Conservation (phyloP, 2,888 invertebrate genomes). For the Cremastobaeus sp. region DNA sequence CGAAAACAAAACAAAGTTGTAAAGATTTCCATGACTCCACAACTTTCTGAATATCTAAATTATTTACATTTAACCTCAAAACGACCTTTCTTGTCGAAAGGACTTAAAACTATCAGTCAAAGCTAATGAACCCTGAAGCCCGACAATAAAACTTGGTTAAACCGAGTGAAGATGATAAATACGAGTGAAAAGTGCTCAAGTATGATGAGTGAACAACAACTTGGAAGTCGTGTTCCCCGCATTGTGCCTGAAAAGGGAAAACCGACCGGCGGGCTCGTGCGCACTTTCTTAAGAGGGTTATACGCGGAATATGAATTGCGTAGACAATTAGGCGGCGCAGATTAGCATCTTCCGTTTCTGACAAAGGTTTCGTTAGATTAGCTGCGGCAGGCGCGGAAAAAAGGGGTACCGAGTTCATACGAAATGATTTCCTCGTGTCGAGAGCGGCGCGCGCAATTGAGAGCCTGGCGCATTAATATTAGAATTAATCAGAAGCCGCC, state of each 20-base stretch:
- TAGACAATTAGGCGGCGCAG: constrained; percentile 41
- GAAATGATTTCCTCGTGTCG: constrained; percentile 45
- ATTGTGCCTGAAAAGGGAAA: constrained; percentile 31
- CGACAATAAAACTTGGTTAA: no score
- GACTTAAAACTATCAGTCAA: no score
- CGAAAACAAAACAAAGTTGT: no score
- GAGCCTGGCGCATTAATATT: constrained; percentile 16
- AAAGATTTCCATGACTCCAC: no score
- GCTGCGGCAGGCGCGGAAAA: constrained; percentile 5
- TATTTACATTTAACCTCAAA: no score
- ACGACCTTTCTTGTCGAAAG: no score
- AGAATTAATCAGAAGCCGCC: constrained; percentile 11
- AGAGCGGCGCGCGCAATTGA: constrained; percentile 10
- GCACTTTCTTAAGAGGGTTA: constrained; percentile 36
- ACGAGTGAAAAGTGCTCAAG: no score
- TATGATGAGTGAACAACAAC: constrained; percentile 16
- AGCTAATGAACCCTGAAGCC: no score
- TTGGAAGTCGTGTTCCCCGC: constrained; percentile 14
- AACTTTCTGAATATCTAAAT: no score
- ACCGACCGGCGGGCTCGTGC: not conserved
- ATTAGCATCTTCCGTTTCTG: constrained; percentile 48
- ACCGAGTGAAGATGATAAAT: no score
- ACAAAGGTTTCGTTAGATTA: constrained; percentile 50
- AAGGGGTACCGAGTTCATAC: constrained; percentile 22
- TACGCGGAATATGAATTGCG: constrained; percentile 34